phyloP scores from a whole-genome alignment of 2,113 vertebrate species.

The Polypterus senegalus region DNA sequence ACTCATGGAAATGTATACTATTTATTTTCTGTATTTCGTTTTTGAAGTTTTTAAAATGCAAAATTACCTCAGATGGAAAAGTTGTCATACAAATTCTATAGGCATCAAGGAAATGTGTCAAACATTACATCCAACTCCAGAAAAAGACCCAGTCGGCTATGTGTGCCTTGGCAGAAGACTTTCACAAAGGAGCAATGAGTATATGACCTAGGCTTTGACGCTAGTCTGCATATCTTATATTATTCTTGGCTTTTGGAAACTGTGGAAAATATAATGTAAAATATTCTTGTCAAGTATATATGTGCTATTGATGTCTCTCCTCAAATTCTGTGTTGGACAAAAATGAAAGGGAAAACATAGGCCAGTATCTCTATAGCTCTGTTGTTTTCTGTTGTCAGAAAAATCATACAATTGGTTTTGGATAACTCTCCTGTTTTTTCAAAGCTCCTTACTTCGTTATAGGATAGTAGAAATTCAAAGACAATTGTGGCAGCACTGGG shows the following conservation, averaged over 20 bases:
- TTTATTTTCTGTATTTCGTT: too few species aligned
- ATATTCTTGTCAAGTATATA: conserved; percentile 31
- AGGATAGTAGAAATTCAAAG: too few species aligned
- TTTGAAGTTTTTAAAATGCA: not conserved
- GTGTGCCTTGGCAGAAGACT: conserved; percentile 50
- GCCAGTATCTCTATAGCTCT: too few species aligned
- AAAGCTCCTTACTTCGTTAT: too few species aligned
- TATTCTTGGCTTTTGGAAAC: conserved; percentile 60
- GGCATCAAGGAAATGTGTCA: conserved; percentile 47
- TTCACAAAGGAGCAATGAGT: conserved; percentile 57
- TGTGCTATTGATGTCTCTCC: too few species aligned
- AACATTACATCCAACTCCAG: conserved; percentile 40
- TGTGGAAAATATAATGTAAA: conserved; percentile 65
- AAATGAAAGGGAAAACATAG: too few species aligned
- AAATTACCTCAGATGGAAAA: conserved; percentile 49
- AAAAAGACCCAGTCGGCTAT: conserved; percentile 25
- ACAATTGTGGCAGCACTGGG: too few species aligned
- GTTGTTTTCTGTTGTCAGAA: too few species aligned
- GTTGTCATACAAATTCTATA: conserved; percentile 47
- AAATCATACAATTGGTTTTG: too few species aligned
- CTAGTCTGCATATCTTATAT: conserved; percentile 58
- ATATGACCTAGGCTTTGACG: conserved; percentile 57
- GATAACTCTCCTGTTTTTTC: too few species aligned
- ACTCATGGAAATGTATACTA: too few species aligned
- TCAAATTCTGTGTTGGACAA: too few species aligned